Evolutionary conservation across 2,113 vertebrate species (phyloP).

Genomic region (Callocephalon fimbriatum): DNA sequence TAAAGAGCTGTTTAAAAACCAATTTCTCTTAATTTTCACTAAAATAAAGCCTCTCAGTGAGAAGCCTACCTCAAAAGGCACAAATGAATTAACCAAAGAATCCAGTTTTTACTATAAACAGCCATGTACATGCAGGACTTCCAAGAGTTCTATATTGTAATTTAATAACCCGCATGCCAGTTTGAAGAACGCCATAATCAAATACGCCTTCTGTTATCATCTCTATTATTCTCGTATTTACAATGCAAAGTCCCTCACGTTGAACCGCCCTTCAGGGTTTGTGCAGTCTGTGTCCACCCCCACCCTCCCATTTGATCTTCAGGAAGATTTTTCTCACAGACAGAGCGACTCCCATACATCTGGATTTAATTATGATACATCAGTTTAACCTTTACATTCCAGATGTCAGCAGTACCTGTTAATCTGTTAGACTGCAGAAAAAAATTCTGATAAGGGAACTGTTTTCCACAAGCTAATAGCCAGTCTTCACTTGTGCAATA

Average conservation of each 20-base stretch:
- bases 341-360: constrained; percentile 34
- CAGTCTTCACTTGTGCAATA: neutral
- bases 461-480: neutral
- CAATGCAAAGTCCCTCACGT: neutral
- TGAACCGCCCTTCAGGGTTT: neutral
- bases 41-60: neutral
- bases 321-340: constrained; percentile 33
- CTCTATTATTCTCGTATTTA: neutral
- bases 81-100: neutral
- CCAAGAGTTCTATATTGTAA: neutral
- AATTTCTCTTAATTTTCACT: neutral
- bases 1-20: neutral
- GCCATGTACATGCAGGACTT: neutral
- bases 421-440: constrained; percentile 43
- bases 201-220: neutral
- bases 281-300: neutral
- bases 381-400: constrained; percentile 42
- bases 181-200: neutral
- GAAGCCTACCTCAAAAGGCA: neutral
- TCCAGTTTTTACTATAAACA: neutral
- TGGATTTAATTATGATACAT: constrained; percentile 25
- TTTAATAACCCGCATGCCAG: neutral
- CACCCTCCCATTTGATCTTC: neutral
- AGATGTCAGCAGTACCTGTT: constrained; percentile 61
- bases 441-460: constrained; percentile 8